A percentile compares a stretch with the other conserved stretches of the same genome.
Conservation (phyloP, 1,140 invertebrate genomes). For the Venturia canescens region DNA sequence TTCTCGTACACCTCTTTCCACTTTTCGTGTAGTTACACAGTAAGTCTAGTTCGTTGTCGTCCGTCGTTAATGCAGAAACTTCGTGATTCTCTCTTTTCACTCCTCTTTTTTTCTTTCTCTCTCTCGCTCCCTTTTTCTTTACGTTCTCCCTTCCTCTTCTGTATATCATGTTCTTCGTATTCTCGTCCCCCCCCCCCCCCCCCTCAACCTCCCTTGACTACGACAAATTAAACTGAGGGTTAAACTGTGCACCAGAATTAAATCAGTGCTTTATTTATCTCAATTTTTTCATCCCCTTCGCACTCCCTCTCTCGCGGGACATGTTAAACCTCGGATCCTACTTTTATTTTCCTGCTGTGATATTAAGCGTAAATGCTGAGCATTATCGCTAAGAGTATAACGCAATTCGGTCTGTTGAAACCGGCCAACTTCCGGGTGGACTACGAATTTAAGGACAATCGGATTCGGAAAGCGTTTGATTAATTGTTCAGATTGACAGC, state of each 20-base stretch:
- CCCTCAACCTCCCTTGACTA: too few relatives aligned
- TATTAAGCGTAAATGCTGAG: too few relatives aligned
- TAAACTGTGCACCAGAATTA: conserved; percentile 7
- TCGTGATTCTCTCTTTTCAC: not conserved
- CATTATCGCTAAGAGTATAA: too few relatives aligned
- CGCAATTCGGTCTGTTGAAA: too few relatives aligned
- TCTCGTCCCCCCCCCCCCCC: not conserved
- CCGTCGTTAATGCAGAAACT: conserved; percentile 16
- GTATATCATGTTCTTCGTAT: not conserved
- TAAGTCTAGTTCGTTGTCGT: conserved; percentile 22
- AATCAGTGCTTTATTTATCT: not conserved
- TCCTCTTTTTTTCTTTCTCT: not conserved
- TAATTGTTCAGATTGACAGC: too few relatives aligned
- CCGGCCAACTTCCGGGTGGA: too few relatives aligned
- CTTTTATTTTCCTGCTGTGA: too few relatives aligned
- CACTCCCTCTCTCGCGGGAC: too few relatives aligned
- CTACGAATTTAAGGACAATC: too few relatives aligned
- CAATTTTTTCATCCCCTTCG: too few relatives aligned
- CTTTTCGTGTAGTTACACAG: conserved; percentile 15
- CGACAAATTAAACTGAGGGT: conserved; percentile 5
- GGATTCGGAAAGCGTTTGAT: too few relatives aligned
- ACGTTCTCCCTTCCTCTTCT: not conserved
- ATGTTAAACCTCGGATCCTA: too few relatives aligned
- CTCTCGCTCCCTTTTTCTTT: not conserved
- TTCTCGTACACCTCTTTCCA: not conserved